These are phyloP conservation scores for Lagocephalus sceleratus DNA, from an alignment of 2,797 vertebrate species.

Conservation along the genomic window DNA sequence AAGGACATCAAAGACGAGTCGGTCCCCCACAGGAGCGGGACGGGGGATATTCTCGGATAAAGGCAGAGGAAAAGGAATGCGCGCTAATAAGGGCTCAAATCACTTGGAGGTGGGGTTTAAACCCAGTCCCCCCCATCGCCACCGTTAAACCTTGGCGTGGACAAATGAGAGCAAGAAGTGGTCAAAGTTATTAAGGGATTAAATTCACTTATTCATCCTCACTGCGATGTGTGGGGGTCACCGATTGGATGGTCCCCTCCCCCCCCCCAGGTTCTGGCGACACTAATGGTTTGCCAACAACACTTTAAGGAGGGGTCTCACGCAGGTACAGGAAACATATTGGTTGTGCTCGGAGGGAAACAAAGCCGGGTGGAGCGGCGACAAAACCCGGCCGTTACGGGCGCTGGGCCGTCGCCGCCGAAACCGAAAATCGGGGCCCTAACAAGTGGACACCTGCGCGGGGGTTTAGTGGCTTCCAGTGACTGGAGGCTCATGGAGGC, in stretches of 20 bases:
- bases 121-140: slow-evolving; percentile 40
- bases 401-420: slow-evolving; percentile 36
- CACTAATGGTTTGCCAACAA: slow-evolving; percentile 27
- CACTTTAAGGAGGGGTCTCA: slow-evolving; percentile 19
- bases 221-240: slow-evolving; percentile 49
- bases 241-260: too few relatives aligned
- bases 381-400: slow-evolving; percentile 36
- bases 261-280: too few relatives aligned
- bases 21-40: slow-evolving; percentile 41
- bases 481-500: slow-evolving; percentile 29
- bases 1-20: slow-evolving; percentile 61
- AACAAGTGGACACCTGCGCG: slow-evolving; percentile 51
- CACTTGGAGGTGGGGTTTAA: slow-evolving; percentile 44
- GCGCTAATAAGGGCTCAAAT: slow-evolving; percentile 38
- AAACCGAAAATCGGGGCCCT: slow-evolving; percentile 37
- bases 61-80: slow-evolving; percentile 1
- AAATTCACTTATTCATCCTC: slow-evolving; percentile 59
- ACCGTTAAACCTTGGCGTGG: slow-evolving; percentile 53
- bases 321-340: slow-evolving; percentile 34
- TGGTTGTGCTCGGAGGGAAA: slow-evolving; percentile 41
- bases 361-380: slow-evolving; percentile 21
- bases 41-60: slow-evolving; percentile 49
- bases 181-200: slow-evolving; percentile 54
- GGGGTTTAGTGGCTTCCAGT: slow-evolving; percentile 35
- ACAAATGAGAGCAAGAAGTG: slow-evolving; percentile 46